A percentile compares a stretch with the other conserved stretches of the same genome.
phyloP scores from a whole-genome alignment of 2,113 vertebrate genomes.

The Xyliphius kryptos region DNA sequence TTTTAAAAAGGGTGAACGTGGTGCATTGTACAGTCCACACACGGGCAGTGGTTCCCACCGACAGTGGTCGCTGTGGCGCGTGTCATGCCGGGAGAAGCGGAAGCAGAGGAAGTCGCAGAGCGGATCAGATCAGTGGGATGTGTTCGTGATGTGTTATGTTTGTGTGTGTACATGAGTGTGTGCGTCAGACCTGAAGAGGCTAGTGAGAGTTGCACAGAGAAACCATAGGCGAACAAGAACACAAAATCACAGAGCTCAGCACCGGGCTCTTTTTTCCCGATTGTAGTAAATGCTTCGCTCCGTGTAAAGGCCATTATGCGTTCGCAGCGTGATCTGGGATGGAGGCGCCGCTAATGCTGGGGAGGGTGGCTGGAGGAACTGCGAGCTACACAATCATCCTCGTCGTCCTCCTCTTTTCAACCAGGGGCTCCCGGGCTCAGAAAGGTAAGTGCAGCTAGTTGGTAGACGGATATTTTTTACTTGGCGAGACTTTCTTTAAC shows the following conservation, averaged over 20 bases:
- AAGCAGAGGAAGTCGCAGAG: conserved; percentile 66
- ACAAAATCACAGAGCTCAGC: conserved; percentile 19
- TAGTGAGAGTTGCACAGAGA: background rate
- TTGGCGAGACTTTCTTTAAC: too few species aligned
- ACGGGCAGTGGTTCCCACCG: conserved; percentile 3
- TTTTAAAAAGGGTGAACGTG: too few species aligned
- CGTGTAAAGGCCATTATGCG: conserved; percentile 70
- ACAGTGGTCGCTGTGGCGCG: conserved; percentile 15
- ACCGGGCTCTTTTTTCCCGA: background rate
- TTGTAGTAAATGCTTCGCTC: conserved; percentile 37
- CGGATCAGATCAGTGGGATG: conserved; percentile 51
- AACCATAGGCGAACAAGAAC: background rate
- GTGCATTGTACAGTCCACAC: too few species aligned
- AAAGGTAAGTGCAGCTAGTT: conserved; percentile 72
- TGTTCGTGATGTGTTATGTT: conserved; percentile 24
- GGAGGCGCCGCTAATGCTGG: conserved; percentile 75
- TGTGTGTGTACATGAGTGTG: background rate
- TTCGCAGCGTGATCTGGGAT: conserved; percentile 73
- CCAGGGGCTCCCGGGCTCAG: conserved; percentile 69
- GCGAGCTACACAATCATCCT: conserved; percentile 58
- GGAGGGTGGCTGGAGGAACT: conserved; percentile 61
- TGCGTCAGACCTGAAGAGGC: conserved; percentile 31
- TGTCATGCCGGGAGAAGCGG: conserved; percentile 57
- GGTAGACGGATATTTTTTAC: too few species aligned
- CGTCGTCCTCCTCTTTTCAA: conserved; percentile 57